A percentile compares a stretch with the other conserved stretches of the same genome.
Evolutionary conservation across 2,888 invertebrate genomes (phyloP).

Genomic region (Beris morrisii): DNA sequence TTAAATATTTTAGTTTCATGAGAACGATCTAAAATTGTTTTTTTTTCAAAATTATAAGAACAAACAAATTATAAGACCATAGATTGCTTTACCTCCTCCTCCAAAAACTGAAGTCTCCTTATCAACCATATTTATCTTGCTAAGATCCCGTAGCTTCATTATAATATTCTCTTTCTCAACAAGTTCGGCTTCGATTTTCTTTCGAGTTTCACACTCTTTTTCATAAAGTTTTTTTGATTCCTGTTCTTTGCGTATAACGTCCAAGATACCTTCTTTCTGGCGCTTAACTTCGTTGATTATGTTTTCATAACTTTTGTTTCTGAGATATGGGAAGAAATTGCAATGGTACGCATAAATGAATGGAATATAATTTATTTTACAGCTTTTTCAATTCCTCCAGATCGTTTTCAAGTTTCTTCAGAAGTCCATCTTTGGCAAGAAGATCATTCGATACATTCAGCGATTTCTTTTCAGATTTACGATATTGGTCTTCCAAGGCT

Average conservation of each 20-base stretch:
- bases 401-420: slow-evolving; percentile 34
- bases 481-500: slow-evolving; percentile 21
- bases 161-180: slow-evolving; percentile 23
- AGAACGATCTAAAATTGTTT: slow-evolving; percentile 20
- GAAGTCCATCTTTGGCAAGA: slow-evolving; percentile 12
- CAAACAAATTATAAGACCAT: neutral
- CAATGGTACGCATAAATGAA: neutral
- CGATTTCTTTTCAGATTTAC: slow-evolving; percentile 24
- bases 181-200: slow-evolving; percentile 24
- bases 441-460: slow-evolving; percentile 16
- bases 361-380: slow-evolving; percentile 6
- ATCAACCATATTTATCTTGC: slow-evolving; percentile 24
- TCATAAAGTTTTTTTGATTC: slow-evolving; percentile 27
- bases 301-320: slow-evolving; percentile 26
- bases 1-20: slow-evolving; percentile 32
- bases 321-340: neutral
- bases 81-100: slow-evolving; percentile 5
- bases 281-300: slow-evolving; percentile 29
- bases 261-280: slow-evolving; percentile 29
- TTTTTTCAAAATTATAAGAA: neutral
- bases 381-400: slow-evolving; percentile 20
- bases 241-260: slow-evolving; percentile 26
- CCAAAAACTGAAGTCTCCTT: slow-evolving; percentile 21
- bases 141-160: slow-evolving; percentile 24
- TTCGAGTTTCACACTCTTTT: slow-evolving; percentile 27